Percentiles rank a stretch among this genome's conserved stretches.
phyloP scores from a whole-genome alignment of 92 coral and sea anemone genomes.

The Zoanthus sociatus region DNA sequence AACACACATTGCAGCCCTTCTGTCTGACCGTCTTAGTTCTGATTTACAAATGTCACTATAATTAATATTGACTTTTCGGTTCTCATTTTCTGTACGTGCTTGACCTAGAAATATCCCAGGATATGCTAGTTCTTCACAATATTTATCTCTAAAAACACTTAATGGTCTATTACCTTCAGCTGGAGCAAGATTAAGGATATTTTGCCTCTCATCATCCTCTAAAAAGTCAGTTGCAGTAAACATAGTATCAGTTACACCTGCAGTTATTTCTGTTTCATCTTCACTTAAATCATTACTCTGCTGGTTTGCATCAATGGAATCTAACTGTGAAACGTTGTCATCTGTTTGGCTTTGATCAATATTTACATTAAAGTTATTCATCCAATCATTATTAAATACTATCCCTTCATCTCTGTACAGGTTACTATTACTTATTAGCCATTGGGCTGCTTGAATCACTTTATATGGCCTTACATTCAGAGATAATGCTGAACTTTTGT shows the following conservation, averaged over 20 bases:
- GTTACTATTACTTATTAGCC: constrained; percentile 48
- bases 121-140: background rate
- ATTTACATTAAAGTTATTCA: constrained; percentile 18
- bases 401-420: constrained; percentile 1
- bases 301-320: constrained; percentile 13
- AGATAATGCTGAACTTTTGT: constrained; percentile 45
- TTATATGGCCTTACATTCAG: constrained; percentile 11
- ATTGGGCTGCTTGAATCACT: constrained; percentile 48
- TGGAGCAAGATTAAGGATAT: constrained; percentile 6
- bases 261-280: constrained; percentile 6
- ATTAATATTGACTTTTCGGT: background rate
- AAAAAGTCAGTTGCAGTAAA: constrained; percentile 9
- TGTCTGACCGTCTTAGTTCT: constrained; percentile 14
- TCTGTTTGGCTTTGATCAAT: constrained; percentile 23
- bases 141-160: too few relatives aligned
- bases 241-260: constrained; percentile 8
- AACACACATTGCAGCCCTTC: background rate
- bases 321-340: constrained; percentile 27
- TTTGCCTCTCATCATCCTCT: constrained; percentile 4
- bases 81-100: background rate
- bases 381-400: constrained; percentile 48
- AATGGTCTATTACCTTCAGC: constrained; percentile 8
- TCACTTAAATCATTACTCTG: background rate
- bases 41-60: background rate
- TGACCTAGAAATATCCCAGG: constrained; percentile 5